Evolutionary conservation across 2,888 invertebrate genomes (phyloP), one percentile per base, ranked within the genome.

Genomic region (Gymnocheta viridis): DNA sequence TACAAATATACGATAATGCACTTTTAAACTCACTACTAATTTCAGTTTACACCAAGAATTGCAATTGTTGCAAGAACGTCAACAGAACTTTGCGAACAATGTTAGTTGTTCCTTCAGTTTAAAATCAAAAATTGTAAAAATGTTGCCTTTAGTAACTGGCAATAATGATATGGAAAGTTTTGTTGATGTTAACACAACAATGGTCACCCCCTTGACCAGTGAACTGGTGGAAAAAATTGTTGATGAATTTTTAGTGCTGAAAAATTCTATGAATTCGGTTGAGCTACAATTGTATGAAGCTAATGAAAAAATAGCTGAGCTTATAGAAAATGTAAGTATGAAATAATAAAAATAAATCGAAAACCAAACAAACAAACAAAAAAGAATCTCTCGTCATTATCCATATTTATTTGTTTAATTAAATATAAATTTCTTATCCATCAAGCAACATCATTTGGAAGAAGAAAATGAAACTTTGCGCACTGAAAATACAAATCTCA

Each of bases 231-330:
- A 92, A 70, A 90, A 90, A 67, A 87, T 92, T 12, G 88, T 91
- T 0, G 88, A 89, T 9, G 92, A 91, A 80, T 91, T 92, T 82
- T 82, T 91, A 9, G 86, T 89, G 4, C 86, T 92, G 6, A 92
- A 91, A 76, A 88, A 89, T 38, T 86, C 89, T 22, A 88, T 91
- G 79, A 91, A 89, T 70, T 86, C 88, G 2, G 91, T 91, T 12
- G 92, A 92, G 69, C 85, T 92, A 44, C 92, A 92, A 82, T 86
- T 92, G 35, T 92, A 92, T 80, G 92, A 92, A 84, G 92, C 92
- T 17, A 92, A 92, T 82, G 92, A 92, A 85, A 92, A 92, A 88
- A 92, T 91, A 74, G 88, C 92, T 0, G 92, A 92, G 81, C 87
- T 92, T 0, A 85, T 92, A 70, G 92, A 92, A 85, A 91, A 91